phyloP scores from a whole-genome alignment of 2,113 vertebrate species.

The Glaucidium brasilianum region DNA sequence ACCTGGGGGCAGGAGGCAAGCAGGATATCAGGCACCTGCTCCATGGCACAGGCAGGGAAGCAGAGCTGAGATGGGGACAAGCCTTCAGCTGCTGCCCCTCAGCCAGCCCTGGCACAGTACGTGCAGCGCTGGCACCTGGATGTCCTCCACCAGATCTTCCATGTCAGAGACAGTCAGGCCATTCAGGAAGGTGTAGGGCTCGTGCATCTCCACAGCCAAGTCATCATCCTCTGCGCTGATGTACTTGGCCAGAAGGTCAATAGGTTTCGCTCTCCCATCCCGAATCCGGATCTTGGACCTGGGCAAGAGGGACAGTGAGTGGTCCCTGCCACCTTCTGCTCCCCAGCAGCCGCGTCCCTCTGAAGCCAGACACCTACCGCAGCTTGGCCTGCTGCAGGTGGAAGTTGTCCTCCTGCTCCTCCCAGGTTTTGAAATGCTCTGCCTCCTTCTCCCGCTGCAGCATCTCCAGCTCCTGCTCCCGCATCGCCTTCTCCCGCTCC shows the following conservation, averaged over 20 bases:
- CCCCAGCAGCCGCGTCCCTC: fast-evolving
- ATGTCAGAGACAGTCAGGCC: conserved; percentile 94
- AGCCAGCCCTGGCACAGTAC: neutral
- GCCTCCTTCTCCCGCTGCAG: conserved; percentile 97
- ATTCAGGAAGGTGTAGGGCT: conserved; percentile 94
- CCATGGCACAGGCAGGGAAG: fast-evolving
- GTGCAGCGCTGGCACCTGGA: conserved; percentile 78
- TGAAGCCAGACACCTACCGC: conserved; percentile 58
- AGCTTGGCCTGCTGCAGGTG: conserved; percentile 97
- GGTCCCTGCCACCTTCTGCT: neutral
- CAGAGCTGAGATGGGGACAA: neutral
- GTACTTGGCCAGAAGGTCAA: conserved; percentile 95
- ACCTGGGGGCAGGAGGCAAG: conserved; percentile 72
- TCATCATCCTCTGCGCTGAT: conserved; percentile 96
- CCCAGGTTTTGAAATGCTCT: conserved; percentile 98
- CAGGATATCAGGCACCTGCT: neutral
- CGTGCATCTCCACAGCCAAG: conserved; percentile 95
- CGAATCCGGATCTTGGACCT: conserved; percentile 97
- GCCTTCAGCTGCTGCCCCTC: neutral
- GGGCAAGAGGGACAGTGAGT: neutral
- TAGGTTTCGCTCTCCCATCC: conserved; percentile 93
- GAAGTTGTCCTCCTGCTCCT: conserved; percentile 97
- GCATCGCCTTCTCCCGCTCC: conserved; percentile 94
- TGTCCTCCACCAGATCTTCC: conserved; percentile 97
- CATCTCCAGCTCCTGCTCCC: conserved; percentile 96